Percentiles rank a stretch among this genome's conserved stretches.
phyloP scores from a whole-genome alignment of 2,888 invertebrate genomes.

The Lordiphosa fenestrarum region DNA sequence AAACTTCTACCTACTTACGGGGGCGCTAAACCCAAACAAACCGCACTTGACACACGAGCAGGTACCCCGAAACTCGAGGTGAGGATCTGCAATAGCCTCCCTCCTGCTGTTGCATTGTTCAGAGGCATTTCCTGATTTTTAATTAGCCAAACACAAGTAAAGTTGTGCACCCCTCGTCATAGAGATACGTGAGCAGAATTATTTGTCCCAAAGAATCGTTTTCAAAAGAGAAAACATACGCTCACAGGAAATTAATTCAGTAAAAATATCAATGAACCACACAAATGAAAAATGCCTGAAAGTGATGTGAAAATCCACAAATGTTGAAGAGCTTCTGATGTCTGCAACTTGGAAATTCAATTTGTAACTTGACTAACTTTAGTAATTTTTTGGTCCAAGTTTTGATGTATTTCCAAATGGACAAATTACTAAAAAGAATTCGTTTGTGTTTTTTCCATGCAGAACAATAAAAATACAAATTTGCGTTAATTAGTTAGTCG shows the following conservation, averaged over 20 bases:
- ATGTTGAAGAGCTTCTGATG: not conserved
- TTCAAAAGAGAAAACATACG: conserved; percentile 2
- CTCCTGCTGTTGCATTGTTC: conserved; percentile 40
- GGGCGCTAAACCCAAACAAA: conserved; percentile 11
- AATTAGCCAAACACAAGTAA: conserved; percentile 51
- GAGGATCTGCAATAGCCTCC: conserved; percentile 19
- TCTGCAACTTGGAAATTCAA: conserved; percentile 11
- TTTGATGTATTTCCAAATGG: not conserved
- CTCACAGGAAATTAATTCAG: not conserved
- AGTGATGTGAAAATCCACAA: conserved; percentile 2
- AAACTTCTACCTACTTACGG: conserved; percentile 3
- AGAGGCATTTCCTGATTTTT: conserved; percentile 66
- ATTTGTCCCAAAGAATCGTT: not conserved
- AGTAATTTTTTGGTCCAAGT: conserved; percentile 3
- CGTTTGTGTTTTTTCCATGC: conserved; percentile 12
- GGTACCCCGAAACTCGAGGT: conserved; percentile 18
- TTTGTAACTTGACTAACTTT: conserved; percentile 18
- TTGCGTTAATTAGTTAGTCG: conserved; percentile 44
- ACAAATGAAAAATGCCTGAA: too few species aligned
- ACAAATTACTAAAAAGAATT: conserved; percentile 9
- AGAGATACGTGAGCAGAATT: conserved; percentile 51
- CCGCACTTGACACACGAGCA: conserved; percentile 21
- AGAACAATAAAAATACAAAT: conserved; percentile 22
- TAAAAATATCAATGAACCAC: too few species aligned
- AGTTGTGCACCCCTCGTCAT: not conserved